Evolutionary conservation across 2,888 invertebrate species (phyloP).

Genomic region (Tiliacea aurago): DNA sequence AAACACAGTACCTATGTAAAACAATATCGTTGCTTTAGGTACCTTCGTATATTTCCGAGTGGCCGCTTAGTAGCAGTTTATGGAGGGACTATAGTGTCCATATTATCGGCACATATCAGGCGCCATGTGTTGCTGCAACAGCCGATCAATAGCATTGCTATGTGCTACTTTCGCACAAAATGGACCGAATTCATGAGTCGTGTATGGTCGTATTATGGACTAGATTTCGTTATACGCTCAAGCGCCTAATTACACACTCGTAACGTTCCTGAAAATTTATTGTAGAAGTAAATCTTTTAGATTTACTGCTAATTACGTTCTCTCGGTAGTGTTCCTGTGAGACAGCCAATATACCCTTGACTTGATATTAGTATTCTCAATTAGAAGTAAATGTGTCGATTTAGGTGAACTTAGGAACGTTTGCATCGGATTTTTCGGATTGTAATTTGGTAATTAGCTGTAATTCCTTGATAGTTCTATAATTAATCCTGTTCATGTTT

Average conservation of each 20-base stretch:
- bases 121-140: conserved; percentile 58
- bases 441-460: conserved; percentile 18
- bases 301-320: conserved; percentile 67
- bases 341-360: conserved; percentile 45
- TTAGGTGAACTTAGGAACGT: conserved; percentile 16
- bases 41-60: conserved; percentile 37
- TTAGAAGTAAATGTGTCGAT: conserved; percentile 49
- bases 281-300: conserved; percentile 65
- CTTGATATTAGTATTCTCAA: conserved; percentile 44
- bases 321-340: conserved; percentile 49
- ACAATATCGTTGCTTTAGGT: conserved; percentile 17
- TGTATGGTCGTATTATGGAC: conserved; percentile 44
- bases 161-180: conserved; percentile 55
- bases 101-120: conserved; percentile 63
- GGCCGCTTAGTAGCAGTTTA: conserved; percentile 47
- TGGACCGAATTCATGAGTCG: conserved; percentile 36
- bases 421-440: conserved; percentile 21
- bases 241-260: conserved; percentile 60
- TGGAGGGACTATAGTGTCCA: conserved; percentile 58
- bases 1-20: conserved; percentile 9
- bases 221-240: conserved; percentile 51
- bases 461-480: conserved; percentile 5
- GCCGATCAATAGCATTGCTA: conserved; percentile 60
- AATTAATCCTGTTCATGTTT: not conserved
- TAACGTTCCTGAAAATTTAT: conserved; percentile 61